phyloP scores from a whole-genome alignment of 2,113 vertebrate species.

The Platysternon megacephalum region DNA sequence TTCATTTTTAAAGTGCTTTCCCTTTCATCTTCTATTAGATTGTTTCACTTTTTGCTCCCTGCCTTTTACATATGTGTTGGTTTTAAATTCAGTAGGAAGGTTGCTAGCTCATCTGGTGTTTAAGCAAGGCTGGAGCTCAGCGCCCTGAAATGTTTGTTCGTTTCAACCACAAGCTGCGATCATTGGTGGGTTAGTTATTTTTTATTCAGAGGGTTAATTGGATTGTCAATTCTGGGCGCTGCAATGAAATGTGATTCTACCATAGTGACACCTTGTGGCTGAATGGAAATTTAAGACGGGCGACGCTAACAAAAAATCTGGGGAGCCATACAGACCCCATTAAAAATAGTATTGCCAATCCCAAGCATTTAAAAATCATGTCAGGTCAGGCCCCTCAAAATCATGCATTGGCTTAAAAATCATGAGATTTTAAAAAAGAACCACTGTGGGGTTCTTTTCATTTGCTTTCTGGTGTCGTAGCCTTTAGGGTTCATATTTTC shows the following conservation, averaged over 20 bases:
- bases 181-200: not conserved
- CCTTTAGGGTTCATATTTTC: not conserved
- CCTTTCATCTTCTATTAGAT: not conserved
- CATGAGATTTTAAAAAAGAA: not conserved
- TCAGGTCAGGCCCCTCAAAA: not conserved
- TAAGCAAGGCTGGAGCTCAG: not conserved
- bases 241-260: not conserved
- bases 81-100: not conserved
- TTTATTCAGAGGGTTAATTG: not conserved
- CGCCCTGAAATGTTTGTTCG: not conserved
- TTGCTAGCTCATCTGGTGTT: not conserved
- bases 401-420: not conserved
- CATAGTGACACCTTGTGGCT: not conserved
- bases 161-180: not conserved
- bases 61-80: not conserved
- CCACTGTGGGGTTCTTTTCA: not conserved
- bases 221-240: not conserved
- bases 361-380: not conserved
- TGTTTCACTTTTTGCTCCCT: not conserved
- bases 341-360: not conserved
- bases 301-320: not conserved
- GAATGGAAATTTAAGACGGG: not conserved
- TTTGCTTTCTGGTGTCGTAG: not conserved
- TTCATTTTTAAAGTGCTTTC: not conserved
- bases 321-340: not conserved